Evolutionary conservation across 2,888 invertebrate genomes (phyloP).

Genomic region (Imbricaverruca yamaguchii): DNA sequence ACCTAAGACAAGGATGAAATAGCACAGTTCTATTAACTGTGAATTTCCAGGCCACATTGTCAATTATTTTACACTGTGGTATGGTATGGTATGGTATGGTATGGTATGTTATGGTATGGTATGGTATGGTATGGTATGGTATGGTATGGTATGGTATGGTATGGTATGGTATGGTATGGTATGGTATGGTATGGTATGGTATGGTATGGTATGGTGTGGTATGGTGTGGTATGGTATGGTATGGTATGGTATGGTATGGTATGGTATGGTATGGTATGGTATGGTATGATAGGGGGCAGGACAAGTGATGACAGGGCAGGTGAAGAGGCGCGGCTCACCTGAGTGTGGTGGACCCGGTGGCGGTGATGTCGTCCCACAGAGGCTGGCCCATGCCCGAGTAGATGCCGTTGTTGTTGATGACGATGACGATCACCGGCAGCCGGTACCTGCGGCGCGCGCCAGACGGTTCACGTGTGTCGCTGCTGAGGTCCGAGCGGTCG

Average conservation of each 20-base stretch:
- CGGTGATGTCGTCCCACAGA: conserved; percentile 6
- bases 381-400: not conserved
- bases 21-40: too few relatives aligned
- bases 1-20: too few relatives aligned
- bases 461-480: too few relatives aligned
- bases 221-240: not conserved
- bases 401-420: conserved; percentile 86
- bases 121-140: not conserved
- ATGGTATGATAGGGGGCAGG: too few relatives aligned
- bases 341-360: not conserved
- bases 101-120: too few relatives aligned
- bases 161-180: too few relatives aligned
- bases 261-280: not conserved
- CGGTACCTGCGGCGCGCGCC: conserved; percentile 58
- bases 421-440: conserved; percentile 77
- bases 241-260: not conserved
- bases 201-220: not conserved
- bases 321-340: not conserved
- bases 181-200: not conserved
- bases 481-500: too few relatives aligned
- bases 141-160: not conserved
- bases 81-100: too few relatives aligned
- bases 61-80: too few relatives aligned
- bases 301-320: not conserved
- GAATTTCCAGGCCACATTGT: too few relatives aligned